These are phyloP conservation scores for Enteromius afrohamiltoni DNA, from an alignment of 2,797 vertebrate genomes.

Conservation along the genomic window DNA sequence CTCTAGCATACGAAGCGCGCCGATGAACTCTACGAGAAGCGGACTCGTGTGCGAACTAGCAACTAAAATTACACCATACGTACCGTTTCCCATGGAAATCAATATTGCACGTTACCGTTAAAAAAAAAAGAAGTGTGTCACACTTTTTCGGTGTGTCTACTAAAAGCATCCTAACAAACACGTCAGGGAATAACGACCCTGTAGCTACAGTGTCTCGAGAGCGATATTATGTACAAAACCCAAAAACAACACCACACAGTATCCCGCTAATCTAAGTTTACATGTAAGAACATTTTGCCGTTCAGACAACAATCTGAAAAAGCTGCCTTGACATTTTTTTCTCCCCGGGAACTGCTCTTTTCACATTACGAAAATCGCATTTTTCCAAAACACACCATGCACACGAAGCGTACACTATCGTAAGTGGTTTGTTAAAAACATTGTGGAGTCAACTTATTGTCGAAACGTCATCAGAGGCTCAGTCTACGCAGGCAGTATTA, in stretches of 20 bases:
- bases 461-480: constrained; percentile 76
- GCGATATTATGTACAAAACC: constrained; percentile 74
- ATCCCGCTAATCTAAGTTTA: constrained; percentile 69
- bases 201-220: constrained; percentile 74
- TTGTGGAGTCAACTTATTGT: constrained; percentile 56
- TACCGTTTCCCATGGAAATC: constrained; percentile 60
- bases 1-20: constrained; percentile 56
- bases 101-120: constrained; percentile 77
- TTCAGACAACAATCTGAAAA: constrained; percentile 1
- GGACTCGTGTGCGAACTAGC: constrained; percentile 42
- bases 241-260: constrained; percentile 66
- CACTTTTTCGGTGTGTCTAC: constrained; percentile 18
- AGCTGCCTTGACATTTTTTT: constrained; percentile 6
- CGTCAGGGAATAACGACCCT: constrained; percentile 73
- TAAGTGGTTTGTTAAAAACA: constrained; percentile 69
- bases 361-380: constrained; percentile 76
- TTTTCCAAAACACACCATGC: constrained; percentile 81
- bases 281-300: constrained; percentile 71
- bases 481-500: constrained; percentile 81
- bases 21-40: constrained; percentile 56
- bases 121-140: constrained; percentile 15
- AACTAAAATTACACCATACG: constrained; percentile 41
- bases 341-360: neutral
- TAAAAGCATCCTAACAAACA: constrained; percentile 64
- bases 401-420: constrained; percentile 70